These are phyloP conservation scores for Plebejus argus DNA, from an alignment of 2,888 invertebrate species.

Conservation along the genomic window DNA sequence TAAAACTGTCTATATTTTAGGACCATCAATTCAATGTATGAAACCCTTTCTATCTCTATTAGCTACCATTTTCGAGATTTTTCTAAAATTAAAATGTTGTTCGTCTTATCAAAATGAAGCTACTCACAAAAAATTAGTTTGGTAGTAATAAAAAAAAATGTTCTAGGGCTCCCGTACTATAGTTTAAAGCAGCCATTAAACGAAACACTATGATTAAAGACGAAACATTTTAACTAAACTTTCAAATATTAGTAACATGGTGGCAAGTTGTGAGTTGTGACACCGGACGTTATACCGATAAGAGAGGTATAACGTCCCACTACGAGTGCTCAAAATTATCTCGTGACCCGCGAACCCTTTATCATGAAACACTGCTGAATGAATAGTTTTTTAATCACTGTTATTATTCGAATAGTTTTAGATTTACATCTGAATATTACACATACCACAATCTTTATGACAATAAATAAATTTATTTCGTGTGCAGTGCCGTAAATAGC, in stretches of 20 bases:
- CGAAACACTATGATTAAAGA: neutral
- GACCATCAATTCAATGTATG: too few species aligned
- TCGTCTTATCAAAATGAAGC: too few species aligned
- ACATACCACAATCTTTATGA: neutral
- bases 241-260: slow-evolving; percentile 7
- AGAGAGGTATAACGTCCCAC: slow-evolving; percentile 43
- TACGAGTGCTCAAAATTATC: slow-evolving; percentile 40
- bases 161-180: too few species aligned
- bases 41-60: too few species aligned
- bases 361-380: slow-evolving; percentile 42
- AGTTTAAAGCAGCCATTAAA: neutral
- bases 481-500: too few species aligned
- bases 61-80: too few species aligned
- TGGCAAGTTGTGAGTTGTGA: slow-evolving; percentile 28
- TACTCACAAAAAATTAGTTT: too few species aligned
- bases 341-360: slow-evolving; percentile 44
- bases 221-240: neutral
- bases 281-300: slow-evolving; percentile 40
- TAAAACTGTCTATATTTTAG: too few species aligned
- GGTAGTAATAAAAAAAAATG: too few species aligned
- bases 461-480: neutral
- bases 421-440: neutral
- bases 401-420: neutral
- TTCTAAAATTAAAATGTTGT: too few species aligned
- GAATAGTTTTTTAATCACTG: slow-evolving; percentile 33